phyloP scores from a whole-genome alignment of 2,797 vertebrate species.

The Naso thynnoides region DNA sequence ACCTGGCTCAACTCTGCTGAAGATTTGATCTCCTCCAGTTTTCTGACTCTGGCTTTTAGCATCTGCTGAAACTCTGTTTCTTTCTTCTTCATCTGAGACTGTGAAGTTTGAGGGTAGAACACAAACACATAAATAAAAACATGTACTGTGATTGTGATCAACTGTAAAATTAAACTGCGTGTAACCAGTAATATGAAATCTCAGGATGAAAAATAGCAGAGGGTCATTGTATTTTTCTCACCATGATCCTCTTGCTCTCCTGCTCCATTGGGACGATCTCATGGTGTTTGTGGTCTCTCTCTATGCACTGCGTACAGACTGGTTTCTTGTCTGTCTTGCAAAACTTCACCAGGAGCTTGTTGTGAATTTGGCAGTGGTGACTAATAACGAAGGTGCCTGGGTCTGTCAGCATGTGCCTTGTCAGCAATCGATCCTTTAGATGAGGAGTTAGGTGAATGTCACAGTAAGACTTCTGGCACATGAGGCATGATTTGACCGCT shows the following conservation, averaged over 20 bases:
- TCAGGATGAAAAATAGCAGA: not conserved
- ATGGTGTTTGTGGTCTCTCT: conserved; percentile 54
- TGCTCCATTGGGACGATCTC: conserved; percentile 37
- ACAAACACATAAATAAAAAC: not conserved
- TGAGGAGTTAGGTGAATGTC: conserved; percentile 47
- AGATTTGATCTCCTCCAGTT: conserved; percentile 61
- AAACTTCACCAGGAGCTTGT: conserved; percentile 43
- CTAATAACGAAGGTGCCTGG: conserved; percentile 37
- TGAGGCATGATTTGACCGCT: conserved; percentile 58
- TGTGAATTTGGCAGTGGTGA: conserved; percentile 50
- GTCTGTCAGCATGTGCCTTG: conserved; percentile 53
- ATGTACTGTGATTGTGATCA: not conserved
- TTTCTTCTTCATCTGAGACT: conserved; percentile 54
- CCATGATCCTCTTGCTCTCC: conserved; percentile 44
- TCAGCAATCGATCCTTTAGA: conserved; percentile 37
- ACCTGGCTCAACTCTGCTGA: conserved; percentile 51
- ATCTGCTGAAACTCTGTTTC: conserved; percentile 52
- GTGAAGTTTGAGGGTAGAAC: not conserved
- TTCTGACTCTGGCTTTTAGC: conserved; percentile 51
- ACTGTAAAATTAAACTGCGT: not conserved
- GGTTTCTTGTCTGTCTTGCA: conserved; percentile 46
- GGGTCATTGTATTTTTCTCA: conserved; percentile 18
- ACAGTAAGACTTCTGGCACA: conserved; percentile 59
- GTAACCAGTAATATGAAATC: not conserved
- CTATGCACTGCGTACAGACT: conserved; percentile 45